Evolutionary conservation across 2,888 invertebrate genomes (phyloP).

Genomic region (Ethmia dodecea): DNA sequence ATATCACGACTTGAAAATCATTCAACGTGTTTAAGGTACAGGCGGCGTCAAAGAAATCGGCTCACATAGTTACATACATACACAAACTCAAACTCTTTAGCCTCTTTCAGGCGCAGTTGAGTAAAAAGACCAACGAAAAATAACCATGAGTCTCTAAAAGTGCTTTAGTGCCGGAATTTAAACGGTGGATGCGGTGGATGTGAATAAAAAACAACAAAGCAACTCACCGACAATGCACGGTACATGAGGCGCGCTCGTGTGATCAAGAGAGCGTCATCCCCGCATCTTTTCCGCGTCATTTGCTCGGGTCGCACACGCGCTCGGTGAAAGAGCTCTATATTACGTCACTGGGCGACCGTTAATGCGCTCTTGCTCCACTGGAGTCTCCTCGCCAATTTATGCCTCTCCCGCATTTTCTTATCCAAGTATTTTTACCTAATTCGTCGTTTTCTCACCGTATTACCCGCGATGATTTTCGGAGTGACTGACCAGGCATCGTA

Average conservation of each 20-base stretch:
- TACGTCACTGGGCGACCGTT: conserved; percentile 35
- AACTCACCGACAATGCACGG: conserved; percentile 9
- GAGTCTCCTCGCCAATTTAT: conserved; percentile 58
- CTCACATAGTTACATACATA: too few relatives aligned
- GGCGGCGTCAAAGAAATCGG: too few relatives aligned
- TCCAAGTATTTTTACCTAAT: conserved; percentile 58
- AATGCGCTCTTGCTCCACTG: conserved; percentile 57
- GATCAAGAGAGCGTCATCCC: conserved; percentile 53
- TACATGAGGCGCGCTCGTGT: conserved; percentile 33
- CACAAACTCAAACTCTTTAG: too few relatives aligned
- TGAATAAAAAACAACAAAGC: too few relatives aligned
- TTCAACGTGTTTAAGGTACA: too few relatives aligned
- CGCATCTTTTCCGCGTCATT: conserved; percentile 67
- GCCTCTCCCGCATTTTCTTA: conserved; percentile 57
- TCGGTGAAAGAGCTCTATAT: conserved; percentile 23
- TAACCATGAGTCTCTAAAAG: too few relatives aligned
- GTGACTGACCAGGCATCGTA: conserved; percentile 5
- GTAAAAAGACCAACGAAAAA: too few relatives aligned
- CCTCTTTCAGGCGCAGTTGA: too few relatives aligned
- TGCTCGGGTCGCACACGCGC: conserved; percentile 40
- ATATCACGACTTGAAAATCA: too few relatives aligned
- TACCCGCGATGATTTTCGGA: conserved; percentile 35
- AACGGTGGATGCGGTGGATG: too few relatives aligned
- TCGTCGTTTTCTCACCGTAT: conserved; percentile 54
- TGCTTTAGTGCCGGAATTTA: too few relatives aligned